phyloP scores from a whole-genome alignment of 1,140 invertebrate genomes.

The Euura saliciscinereae region DNA sequence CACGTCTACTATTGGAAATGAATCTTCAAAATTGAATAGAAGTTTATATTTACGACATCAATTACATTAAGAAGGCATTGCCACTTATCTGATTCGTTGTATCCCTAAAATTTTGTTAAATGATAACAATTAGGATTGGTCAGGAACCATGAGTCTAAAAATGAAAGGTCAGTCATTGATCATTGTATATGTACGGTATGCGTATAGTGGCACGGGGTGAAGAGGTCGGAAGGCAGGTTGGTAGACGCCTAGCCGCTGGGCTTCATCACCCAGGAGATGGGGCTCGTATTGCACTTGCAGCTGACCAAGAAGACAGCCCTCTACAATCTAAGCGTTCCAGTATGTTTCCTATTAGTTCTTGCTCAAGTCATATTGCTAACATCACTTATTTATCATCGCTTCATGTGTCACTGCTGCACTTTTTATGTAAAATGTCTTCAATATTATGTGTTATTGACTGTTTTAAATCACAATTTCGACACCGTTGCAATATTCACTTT shows the following conservation, averaged over 20 bases:
- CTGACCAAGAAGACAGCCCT: conserved; percentile 77
- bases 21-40: too few relatives aligned
- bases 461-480: too few relatives aligned
- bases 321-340: conserved; percentile 79
- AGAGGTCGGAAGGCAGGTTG: conserved; percentile 64
- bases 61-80: too few relatives aligned
- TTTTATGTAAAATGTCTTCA: background rate
- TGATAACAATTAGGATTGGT: background rate
- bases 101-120: too few relatives aligned
- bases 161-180: conserved; percentile 4
- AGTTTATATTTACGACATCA: too few relatives aligned
- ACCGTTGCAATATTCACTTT: background rate
- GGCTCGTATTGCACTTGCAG: conserved; percentile 60
- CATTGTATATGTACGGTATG: conserved; percentile 46
- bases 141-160: background rate
- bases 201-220: conserved; percentile 66
- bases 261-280: conserved; percentile 63
- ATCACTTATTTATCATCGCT: background rate
- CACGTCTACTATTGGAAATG: too few relatives aligned
- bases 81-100: too few relatives aligned
- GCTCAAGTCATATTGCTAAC: conserved; percentile 11
- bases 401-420: background rate
- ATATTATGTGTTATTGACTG: background rate
- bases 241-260: conserved; percentile 67
- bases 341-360: conserved; percentile 61